Percentiles rank a stretch among this genome's conserved stretches.
Evolutionary conservation across 2,888 invertebrate genomes (phyloP).

Genomic region (Icerya purchasi): DNA sequence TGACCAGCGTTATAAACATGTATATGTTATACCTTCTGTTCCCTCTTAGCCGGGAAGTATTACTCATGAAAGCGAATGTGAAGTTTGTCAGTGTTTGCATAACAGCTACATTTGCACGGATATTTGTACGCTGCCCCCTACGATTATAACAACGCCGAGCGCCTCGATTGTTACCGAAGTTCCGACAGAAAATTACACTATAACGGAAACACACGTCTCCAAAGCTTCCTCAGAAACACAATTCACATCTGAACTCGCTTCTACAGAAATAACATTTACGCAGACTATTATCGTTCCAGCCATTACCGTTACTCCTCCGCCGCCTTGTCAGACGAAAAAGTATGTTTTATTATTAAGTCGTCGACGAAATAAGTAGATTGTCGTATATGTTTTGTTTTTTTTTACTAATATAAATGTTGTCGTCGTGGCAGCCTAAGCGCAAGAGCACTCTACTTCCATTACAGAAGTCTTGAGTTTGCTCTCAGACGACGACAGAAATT

Average conservation of each 20-base stretch:
- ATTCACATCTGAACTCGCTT: not conserved
- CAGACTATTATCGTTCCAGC: not conserved
- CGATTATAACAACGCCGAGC: slow-evolving; percentile 9
- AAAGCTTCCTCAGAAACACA: not conserved
- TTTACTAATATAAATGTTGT: no score
- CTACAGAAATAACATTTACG: not conserved
- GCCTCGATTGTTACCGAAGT: slow-evolving; percentile 12
- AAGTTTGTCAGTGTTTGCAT: slow-evolving; percentile 57
- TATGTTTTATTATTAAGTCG: no score
- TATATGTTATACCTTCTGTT: no score
- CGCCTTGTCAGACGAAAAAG: not conserved
- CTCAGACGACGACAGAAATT: no score
- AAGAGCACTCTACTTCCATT: no score
- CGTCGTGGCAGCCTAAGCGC: no score
- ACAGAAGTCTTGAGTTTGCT: no score
- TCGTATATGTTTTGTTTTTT: no score
- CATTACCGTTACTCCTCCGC: not conserved
- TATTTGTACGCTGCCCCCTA: slow-evolving; percentile 25
- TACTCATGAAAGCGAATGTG: slow-evolving; percentile 36
- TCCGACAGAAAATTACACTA: slow-evolving; percentile 1
- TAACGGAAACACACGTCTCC: not conserved
- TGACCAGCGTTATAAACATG: no score
- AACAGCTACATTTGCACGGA: slow-evolving; percentile 46
- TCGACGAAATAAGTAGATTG: no score
- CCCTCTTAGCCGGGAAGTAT: slow-evolving; percentile 43